Base-by-base conservation (phyloP, 2,797 vertebrate species). In the Eleutherodactylus coqui region DNA sequence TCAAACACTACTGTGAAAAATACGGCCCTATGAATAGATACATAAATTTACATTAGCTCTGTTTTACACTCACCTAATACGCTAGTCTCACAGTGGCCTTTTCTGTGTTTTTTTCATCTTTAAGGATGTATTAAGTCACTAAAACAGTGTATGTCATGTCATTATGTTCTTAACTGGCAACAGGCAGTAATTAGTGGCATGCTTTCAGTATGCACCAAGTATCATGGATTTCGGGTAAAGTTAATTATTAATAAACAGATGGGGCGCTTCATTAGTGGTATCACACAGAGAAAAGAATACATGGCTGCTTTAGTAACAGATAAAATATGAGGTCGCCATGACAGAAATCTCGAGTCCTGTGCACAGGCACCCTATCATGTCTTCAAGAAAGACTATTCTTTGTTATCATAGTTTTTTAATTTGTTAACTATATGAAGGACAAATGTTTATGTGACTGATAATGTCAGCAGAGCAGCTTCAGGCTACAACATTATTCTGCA, bases 161-260 rank as follows among this genome's bases (percentile, higher is more conserved):
- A 73, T 73, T 73, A 7, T 73, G 70, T 45, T 73, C 70, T 45
- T 41, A 36, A 27, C 53, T 32, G 41, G 55, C 77, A 79, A 45
- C 16, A 79, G 34, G 27, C n/a, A 27, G 29, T 24, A 76, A 34
- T 51, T 76, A 21, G 47, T 49, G n/a, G 43, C 55, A n/a, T n/a
- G 75, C 16, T 58, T 49, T 72, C 70, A n/a, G 24, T 43, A 73
- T 83, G 34, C 27, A 73, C 49, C 14, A 29, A 83, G 47, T 41
- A 49, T 58, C 34, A 83, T 73, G n/a, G 67, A 72, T 82, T 67
- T 38, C 49, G 49, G 78, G 53, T 51, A 51, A 81, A 49, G 41
- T 81, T 34, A 55, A 75, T 83, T 73, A 83, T 75, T 55, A 58
- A 75, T 72, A 75, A n/a, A 29, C 34, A 55, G 69, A 83, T 41